phyloP scores from a whole-genome alignment of 2,888 invertebrate genomes.

The Dermolepida albohirtum region DNA sequence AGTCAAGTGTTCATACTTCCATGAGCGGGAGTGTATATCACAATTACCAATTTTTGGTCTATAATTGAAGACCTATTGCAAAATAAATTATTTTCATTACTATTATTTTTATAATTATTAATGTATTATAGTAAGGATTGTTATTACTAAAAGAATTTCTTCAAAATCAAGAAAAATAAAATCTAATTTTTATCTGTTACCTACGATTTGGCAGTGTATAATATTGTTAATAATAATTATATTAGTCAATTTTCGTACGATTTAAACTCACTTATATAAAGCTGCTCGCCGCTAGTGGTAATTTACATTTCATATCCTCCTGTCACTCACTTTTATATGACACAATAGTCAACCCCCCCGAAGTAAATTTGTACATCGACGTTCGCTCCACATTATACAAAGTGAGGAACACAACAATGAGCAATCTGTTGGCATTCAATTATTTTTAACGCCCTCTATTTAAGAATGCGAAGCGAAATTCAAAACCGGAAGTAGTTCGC shows the following conservation, averaged over 20 bases:
- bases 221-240: conserved; percentile 10
- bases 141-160: too few species aligned
- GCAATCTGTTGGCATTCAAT: conserved; percentile 64
- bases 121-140: too few species aligned
- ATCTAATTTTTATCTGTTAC: too few species aligned
- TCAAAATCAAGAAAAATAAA: too few species aligned
- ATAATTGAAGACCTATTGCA: too few species aligned
- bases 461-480: conserved; percentile 3
- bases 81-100: too few species aligned
- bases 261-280: conserved; percentile 42
- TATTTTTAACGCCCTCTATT: conserved; percentile 50
- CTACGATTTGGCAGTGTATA: too few species aligned
- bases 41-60: too few species aligned
- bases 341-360: conserved; percentile 52
- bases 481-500: too few species aligned
- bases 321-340: conserved; percentile 58
- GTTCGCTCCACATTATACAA: conserved; percentile 56
- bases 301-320: conserved; percentile 60
- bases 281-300: conserved; percentile 46
- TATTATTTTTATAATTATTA: too few species aligned
- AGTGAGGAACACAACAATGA: conserved; percentile 60
- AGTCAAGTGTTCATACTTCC: too few species aligned
- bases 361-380: conserved; percentile 47
- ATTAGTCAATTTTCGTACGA: conserved; percentile 34
- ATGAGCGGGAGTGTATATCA: too few species aligned